Base-by-base conservation (phyloP, 1,140 invertebrate genomes). In the Trichonephila inaurata region DNA sequence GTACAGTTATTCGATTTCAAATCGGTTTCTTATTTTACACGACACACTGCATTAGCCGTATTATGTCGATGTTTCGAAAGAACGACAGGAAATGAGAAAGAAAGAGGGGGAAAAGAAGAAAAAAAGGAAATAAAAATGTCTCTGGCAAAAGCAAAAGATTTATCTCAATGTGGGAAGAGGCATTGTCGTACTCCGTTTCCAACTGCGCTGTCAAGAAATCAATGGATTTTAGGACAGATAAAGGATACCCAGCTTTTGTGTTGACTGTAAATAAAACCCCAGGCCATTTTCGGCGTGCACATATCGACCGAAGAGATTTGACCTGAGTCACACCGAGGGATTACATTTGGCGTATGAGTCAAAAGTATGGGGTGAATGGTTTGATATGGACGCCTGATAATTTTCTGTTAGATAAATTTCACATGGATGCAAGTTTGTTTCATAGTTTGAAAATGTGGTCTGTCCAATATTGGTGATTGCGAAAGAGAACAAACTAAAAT, bases 171-270 rank as follows among this genome's bases (percentile, higher is more conserved):
- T 28, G 72, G 28, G 72, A 77, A 77, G 24, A 77, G 33, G 72
- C 33, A 77, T 77, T 77, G 72, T 77, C 28, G 72, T 77, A 77
- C 72, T 77, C 33, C 72, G 72, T 77, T 77, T 77, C 33, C 72
- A 77, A 77, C 72, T 40, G 16, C 28, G 28, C 24, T 77, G 72
- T 40, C 72, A 77, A 77, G 72, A 77, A 77, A 77, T 77, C 72
- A 77, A 77, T 77, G 72, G 72, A 77, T 77, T 77, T 77, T 77
- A 77, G 72, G 72, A 33, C 72, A 77, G 72, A 77, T 77, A 77
- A 77, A 77, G 72, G 72, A 77, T 77, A 77, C 33, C 72, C 18
- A 77, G 72, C 72, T 77, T 77, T 77, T 77, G 72, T 77, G 28
- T 77, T 77, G 72, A 77, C 72, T 77, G 72, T 77, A 77, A 77